Evolutionary conservation across 2,113 vertebrate genomes (phyloP), one percentile per base, ranked within the genome.

Genomic region (Lasiurus borealis): DNA sequence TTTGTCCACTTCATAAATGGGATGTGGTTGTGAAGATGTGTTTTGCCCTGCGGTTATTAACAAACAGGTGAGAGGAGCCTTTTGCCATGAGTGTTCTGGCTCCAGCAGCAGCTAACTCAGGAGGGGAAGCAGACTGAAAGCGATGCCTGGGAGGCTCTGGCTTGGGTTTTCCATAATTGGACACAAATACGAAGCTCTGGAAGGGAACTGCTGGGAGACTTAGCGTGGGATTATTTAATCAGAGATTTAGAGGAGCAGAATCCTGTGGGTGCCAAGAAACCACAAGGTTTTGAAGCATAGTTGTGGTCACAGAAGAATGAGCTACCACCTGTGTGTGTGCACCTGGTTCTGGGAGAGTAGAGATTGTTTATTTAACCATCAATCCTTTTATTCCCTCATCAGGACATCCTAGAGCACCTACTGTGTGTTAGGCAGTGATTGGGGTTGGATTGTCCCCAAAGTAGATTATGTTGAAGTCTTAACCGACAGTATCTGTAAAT

Each of bases 131-230:
- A 85, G 54, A 15, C 16, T 96, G 94, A 94, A 76, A 97, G 95
- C 84, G 93, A 50, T 81, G 95, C 93, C 86, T 97, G 91, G 96
- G 89, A 96, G 96, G 94, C 93, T 96, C 85, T 12, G 80, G 95
- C 97, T 97, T 97, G 89, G 46, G 29, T 77, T 98, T 98, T 96
- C 96, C 57, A 92, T 98, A 98, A 98, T 97, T 98, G 97, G 16
- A 92, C 85, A 97, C 96, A 98, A 98, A 97, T 96, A 98, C 5
- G 85, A 96, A 97, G 96, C 77, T 69, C 97, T 97, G 89, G 73
- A 86, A 97, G 94, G 95, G 96, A 97, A 98, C 98, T 97, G 95
- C 94, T 96, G 91, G 83, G 97, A 96, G 97, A 98, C 98, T 98
- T 98, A 98, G 52, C 94, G 85, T 93, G 95, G 94, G 92, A 97